Percentiles rank a stretch among this genome's conserved stretches.
These are phyloP conservation scores for Catalaphyllia jardinei DNA, from an alignment of 64 coral and sea anemone genomes.

Conservation along the genomic window DNA sequence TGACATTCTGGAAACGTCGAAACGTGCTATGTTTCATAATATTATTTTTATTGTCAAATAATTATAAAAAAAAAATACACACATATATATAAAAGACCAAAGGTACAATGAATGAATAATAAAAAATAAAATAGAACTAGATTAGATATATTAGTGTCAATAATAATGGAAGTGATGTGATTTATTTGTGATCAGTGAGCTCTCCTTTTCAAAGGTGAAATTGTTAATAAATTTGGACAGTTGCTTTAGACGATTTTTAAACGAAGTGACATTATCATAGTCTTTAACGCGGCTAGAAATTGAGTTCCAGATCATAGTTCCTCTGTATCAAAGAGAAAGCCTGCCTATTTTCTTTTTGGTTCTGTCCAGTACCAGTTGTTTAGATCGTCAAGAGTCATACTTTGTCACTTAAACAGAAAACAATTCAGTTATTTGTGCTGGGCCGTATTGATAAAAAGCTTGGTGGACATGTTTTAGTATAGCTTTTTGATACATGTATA, in stretches of 20 bases:
- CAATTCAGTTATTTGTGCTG: neutral
- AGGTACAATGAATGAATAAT: too few species aligned
- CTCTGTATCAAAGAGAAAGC: constrained; percentile 16
- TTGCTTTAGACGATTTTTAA: neutral
- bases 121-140: too few species aligned
- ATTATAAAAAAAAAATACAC: too few species aligned
- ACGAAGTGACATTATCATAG: neutral
- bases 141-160: neutral
- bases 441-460: neutral
- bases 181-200: constrained; percentile 2
- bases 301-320: constrained; percentile 40
- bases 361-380: constrained; percentile 32
- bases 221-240: neutral
- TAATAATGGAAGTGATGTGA: neutral
- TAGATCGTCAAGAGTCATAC: constrained; percentile 8
- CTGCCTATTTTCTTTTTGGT: constrained; percentile 13
- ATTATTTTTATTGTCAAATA: too few species aligned
- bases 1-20: too few species aligned
- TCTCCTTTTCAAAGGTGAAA: neutral
- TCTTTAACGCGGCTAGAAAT: constrained; percentile 27
- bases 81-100: too few species aligned
- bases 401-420: neutral
- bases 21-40: too few species aligned
- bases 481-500: neutral
- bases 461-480: neutral